Conservation (phyloP, 1,140 invertebrate species). For the Drosophila sp. region DNA sequence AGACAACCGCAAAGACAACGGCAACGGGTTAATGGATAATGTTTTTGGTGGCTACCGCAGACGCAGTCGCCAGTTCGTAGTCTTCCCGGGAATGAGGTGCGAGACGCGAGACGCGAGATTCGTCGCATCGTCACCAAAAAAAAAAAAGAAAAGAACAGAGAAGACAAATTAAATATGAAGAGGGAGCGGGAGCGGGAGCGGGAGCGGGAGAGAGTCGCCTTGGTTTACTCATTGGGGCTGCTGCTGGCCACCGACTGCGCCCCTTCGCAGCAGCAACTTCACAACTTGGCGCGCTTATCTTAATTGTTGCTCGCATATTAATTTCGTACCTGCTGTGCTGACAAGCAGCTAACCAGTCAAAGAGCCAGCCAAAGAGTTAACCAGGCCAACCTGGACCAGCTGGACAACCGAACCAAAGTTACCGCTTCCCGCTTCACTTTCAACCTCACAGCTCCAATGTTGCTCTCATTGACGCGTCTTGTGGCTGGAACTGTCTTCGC, state of each 20-base stretch:
- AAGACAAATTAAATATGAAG: constrained; percentile 10
- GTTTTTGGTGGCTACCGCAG: constrained; percentile 54
- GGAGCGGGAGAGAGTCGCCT: constrained; percentile 16
- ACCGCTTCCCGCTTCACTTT: constrained; percentile 1
- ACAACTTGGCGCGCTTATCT: constrained; percentile 83
- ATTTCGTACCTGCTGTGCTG: constrained; percentile 83
- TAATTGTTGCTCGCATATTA: constrained; percentile 84
- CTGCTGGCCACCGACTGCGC: constrained; percentile 68
- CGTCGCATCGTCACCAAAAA: constrained; percentile 27
- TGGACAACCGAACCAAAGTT: constrained; percentile 11
- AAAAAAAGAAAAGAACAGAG: too few relatives aligned
- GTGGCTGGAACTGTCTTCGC: constrained; percentile 20
- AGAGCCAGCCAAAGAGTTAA: constrained; percentile 16
- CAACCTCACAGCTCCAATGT: constrained; percentile 4
- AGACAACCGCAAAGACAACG: constrained; percentile 39
- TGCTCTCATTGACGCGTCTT: constrained; percentile 52
- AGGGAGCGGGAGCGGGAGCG: not conserved
- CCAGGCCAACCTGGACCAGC: constrained; percentile 1
- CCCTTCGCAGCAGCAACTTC: constrained; percentile 62
- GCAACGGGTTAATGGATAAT: constrained; percentile 56
- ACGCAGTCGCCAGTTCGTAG: constrained; percentile 26
- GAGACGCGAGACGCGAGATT: constrained; percentile 23
- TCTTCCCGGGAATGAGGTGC: constrained; percentile 18
- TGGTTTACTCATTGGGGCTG: constrained; percentile 63
- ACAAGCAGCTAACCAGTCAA: constrained; percentile 53